These are phyloP conservation scores for Heliconius erato DNA, from an alignment of 2,888 invertebrate species.

Conservation along the genomic window DNA sequence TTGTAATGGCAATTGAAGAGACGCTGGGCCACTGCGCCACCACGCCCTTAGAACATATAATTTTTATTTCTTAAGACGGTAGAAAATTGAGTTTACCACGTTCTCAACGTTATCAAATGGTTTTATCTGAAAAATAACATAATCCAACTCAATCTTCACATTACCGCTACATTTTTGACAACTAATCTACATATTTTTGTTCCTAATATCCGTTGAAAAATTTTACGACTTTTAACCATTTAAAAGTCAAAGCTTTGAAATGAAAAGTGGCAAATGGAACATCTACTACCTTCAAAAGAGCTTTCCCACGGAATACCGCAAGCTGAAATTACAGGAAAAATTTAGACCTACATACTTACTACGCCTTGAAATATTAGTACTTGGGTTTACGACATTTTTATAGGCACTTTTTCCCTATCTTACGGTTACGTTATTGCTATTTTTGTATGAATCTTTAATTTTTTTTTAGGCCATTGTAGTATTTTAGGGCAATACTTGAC, in stretches of 20 bases:
- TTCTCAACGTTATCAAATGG: too few relatives aligned
- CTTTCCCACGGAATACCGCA: slow-evolving; percentile 10
- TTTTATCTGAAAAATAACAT: too few relatives aligned
- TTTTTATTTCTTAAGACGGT: too few relatives aligned
- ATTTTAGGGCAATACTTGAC: too few relatives aligned
- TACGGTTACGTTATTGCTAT: background rate
- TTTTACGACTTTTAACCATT: background rate
- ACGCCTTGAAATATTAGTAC: slow-evolving; percentile 7
- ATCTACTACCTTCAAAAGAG: slow-evolving; percentile 6
- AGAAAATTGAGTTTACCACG: too few relatives aligned
- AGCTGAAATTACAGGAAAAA: slow-evolving; percentile 16
- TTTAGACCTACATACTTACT: background rate
- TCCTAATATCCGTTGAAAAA: slow-evolving; percentile 5
- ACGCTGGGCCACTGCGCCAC: too few relatives aligned
- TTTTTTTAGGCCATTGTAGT: background rate
- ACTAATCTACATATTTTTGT: background rate
- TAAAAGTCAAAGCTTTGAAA: slow-evolving; percentile 11
- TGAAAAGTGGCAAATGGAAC: slow-evolving; percentile 21
- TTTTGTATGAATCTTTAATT: background rate
- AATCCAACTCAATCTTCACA: too few relatives aligned
- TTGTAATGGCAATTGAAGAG: too few relatives aligned
- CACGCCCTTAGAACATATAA: too few relatives aligned
- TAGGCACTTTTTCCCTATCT: background rate
- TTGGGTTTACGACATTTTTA: background rate
- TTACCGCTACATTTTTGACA: background rate